Evolutionary conservation across 1,140 invertebrate genomes (phyloP).

Genomic region (Riptortus pedestris): DNA sequence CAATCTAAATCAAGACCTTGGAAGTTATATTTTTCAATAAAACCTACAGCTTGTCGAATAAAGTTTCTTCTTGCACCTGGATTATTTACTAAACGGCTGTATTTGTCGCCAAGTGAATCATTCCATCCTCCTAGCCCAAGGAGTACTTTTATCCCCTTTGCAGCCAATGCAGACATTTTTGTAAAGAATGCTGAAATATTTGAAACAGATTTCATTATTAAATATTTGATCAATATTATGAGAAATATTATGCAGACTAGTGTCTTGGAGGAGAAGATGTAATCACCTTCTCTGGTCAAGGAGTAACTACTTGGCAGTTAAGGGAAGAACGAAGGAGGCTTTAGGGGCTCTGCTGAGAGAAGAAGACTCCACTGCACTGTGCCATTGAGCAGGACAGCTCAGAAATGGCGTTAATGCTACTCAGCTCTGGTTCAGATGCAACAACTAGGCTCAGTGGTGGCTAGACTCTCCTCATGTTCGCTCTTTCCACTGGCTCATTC

Average conservation of each 20-base stretch:
- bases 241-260: neutral
- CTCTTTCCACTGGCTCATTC: no score
- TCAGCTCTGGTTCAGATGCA: no score
- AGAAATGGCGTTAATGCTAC: no score
- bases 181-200: constrained; percentile 61
- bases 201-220: constrained; percentile 38
- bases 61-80: constrained; percentile 58
- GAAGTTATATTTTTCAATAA: constrained; percentile 72
- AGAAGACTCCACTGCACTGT: no score
- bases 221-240: constrained; percentile 6
- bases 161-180: constrained; percentile 63
- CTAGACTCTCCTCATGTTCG: no score
- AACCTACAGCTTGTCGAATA: constrained; percentile 59
- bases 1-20: constrained; percentile 81
- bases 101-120: constrained; percentile 75
- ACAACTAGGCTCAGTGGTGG: no score
- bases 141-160: constrained; percentile 68
- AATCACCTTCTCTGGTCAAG: no score
- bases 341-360: no score
- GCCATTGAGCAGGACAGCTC: no score
- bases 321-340: no score
- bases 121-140: constrained; percentile 84
- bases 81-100: constrained; percentile 67
- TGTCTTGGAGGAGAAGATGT: no score
- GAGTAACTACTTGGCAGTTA: no score